phyloP scores from a whole-genome alignment of 2,113 vertebrate genomes.

The Callithrix jacchus region DNA sequence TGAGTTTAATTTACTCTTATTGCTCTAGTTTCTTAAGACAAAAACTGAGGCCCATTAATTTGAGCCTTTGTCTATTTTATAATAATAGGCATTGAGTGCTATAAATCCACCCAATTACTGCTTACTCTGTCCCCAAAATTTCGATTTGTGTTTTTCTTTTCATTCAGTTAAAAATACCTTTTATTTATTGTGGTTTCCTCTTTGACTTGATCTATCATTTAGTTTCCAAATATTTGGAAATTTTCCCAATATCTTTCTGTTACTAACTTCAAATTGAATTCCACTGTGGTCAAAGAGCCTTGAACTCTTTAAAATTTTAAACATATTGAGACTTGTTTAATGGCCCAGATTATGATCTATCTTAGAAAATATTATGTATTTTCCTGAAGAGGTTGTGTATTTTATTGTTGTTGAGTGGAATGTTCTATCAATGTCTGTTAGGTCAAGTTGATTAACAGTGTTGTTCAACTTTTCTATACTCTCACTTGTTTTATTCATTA shows the following conservation, averaged over 20 bases:
- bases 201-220: background rate
- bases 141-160: background rate
- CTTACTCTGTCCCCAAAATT: background rate
- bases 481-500: constrained; percentile 4
- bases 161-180: background rate
- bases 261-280: constrained; percentile 7
- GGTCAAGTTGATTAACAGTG: background rate
- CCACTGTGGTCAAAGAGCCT: background rate
- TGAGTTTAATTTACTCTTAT: background rate
- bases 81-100: background rate
- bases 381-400: background rate
- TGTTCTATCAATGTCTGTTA: background rate
- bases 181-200: background rate
- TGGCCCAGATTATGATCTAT: background rate
- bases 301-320: background rate
- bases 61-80: background rate
- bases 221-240: background rate
- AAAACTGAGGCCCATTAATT: background rate
- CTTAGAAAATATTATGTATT: background rate
- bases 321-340: background rate
- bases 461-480: background rate
- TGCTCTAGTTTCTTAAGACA: background rate
- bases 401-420: background rate
- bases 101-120: background rate
- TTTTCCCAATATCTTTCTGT: background rate